These are phyloP conservation scores for Oophaga sylvatica DNA, from an alignment of 2,797 vertebrate genomes.

Conservation along the genomic window DNA sequence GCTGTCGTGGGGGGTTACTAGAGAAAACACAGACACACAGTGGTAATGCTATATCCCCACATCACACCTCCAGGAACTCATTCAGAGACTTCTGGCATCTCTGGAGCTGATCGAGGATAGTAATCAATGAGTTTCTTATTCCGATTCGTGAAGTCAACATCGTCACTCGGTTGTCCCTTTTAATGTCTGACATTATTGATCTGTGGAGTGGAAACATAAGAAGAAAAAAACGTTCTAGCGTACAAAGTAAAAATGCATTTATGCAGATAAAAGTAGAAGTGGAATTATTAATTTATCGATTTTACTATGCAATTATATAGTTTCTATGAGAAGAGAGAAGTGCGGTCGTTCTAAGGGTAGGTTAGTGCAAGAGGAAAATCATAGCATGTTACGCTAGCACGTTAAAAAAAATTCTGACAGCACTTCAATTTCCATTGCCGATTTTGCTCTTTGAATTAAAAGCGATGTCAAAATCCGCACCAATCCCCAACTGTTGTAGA, in stretches of 20 bases:
- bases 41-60: not conserved
- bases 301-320: not conserved
- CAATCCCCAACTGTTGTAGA: no score
- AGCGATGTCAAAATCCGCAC: no score
- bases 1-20: no score
- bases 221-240: not conserved
- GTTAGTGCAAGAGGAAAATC: no score
- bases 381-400: no score
- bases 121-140: slow-evolving; percentile 86
- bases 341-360: no score
- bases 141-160: slow-evolving; percentile 85
- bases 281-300: not conserved
- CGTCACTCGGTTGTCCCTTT: slow-evolving; percentile 87
- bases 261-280: not conserved
- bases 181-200: slow-evolving; percentile 90
- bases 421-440: no score
- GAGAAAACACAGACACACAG: no score
- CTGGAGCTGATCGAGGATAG: slow-evolving; percentile 93
- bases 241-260: not conserved
- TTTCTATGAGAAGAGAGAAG: no score
- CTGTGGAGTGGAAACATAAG: slow-evolving; percentile 68
- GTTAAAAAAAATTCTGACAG: no score
- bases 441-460: no score
- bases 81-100: slow-evolving; percentile 97
- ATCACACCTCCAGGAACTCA: slow-evolving; percentile 92